A percentile compares a stretch with the other conserved stretches of the same genome.
These are phyloP conservation scores for Meiosimyza platycephala DNA, from an alignment of 2,888 invertebrate species.

Conservation along the genomic window DNA sequence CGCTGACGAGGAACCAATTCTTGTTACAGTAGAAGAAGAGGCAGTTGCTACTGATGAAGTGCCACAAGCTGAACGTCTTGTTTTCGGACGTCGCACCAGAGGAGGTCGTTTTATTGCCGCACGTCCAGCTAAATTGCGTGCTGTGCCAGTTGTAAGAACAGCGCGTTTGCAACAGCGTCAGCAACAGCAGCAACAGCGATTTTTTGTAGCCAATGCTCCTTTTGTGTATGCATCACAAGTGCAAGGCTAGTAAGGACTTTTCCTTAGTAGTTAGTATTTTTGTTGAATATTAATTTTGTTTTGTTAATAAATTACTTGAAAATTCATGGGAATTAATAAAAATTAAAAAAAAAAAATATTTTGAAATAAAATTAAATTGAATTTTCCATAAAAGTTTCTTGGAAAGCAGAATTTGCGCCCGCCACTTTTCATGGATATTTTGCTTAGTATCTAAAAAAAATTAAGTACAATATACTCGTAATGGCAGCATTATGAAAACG, in stretches of 20 bases:
- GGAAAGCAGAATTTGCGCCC: too few relatives aligned
- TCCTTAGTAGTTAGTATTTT: too few relatives aligned
- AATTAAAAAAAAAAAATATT: not conserved
- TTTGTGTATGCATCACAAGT: slow-evolving; percentile 10
- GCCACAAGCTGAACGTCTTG: slow-evolving; percentile 40
- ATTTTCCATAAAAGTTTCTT: not conserved
- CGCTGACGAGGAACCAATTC: slow-evolving; percentile 32
- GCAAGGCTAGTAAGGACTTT: not conserved
- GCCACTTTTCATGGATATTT: too few relatives aligned
- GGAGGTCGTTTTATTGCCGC: slow-evolving; percentile 39
- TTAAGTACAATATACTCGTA: too few relatives aligned
- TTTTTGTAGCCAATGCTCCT: slow-evolving; percentile 9
- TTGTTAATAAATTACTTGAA: not conserved
- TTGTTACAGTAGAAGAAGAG: slow-evolving; percentile 34
- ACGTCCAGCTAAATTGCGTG: slow-evolving; percentile 46
- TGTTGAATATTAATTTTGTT: not conserved
- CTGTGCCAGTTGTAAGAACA: slow-evolving; percentile 31
- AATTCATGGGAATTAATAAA: not conserved
- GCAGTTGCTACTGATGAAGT: slow-evolving; percentile 20
- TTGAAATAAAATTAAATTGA: not conserved
- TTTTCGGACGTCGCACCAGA: slow-evolving; percentile 40
- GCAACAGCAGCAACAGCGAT: slow-evolving; percentile 34
- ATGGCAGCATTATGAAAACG: too few relatives aligned
- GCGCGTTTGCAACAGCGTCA: slow-evolving; percentile 34
- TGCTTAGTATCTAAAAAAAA: too few relatives aligned